These are phyloP conservation scores for Orussus abietinus DNA, from an alignment of 1,140 invertebrate species.

Conservation along the genomic window DNA sequence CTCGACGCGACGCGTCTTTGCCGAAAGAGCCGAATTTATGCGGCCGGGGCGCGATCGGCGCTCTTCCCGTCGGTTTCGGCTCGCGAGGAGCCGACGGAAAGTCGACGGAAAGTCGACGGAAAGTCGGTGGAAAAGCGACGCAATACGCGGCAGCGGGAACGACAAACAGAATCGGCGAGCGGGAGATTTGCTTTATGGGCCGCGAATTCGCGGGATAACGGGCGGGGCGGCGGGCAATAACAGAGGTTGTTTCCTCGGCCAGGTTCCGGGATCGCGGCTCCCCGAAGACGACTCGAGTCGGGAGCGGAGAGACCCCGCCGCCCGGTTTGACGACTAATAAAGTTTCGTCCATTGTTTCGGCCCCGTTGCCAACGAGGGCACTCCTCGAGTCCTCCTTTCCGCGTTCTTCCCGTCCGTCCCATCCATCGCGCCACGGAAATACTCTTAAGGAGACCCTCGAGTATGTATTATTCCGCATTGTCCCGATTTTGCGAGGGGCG, in stretches of 20 bases:
- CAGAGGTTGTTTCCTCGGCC: too few relatives aligned
- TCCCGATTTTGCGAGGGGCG: slow-evolving; percentile 23
- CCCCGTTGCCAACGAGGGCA: too few relatives aligned
- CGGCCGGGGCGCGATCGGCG: too few relatives aligned
- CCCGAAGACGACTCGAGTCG: slow-evolving; percentile 12
- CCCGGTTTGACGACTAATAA: slow-evolving; percentile 37
- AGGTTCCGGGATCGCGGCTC: too few relatives aligned
- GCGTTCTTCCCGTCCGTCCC: neutral
- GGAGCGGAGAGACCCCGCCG: slow-evolving; percentile 6
- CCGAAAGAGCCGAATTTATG: too few relatives aligned
- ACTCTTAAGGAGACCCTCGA: slow-evolving; percentile 5
- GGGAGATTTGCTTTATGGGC: slow-evolving; percentile 18
- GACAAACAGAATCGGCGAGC: slow-evolving; percentile 10
- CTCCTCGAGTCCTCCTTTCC: too few relatives aligned
- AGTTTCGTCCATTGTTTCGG: slow-evolving; percentile 21
- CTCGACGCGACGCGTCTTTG: too few relatives aligned
- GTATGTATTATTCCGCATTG: slow-evolving; percentile 32
- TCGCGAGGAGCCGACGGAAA: too few relatives aligned
- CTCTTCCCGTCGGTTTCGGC: too few relatives aligned
- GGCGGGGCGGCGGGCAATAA: too few relatives aligned
- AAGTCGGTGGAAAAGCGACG: too few relatives aligned
- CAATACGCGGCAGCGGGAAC: slow-evolving; percentile 2
- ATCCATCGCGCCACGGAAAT: slow-evolving; percentile 1
- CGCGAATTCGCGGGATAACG: slow-evolving; percentile 23
- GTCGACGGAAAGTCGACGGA: too few relatives aligned